phyloP scores from a whole-genome alignment of 2,113 vertebrate genomes.

The Petrocephalus zakoni region DNA sequence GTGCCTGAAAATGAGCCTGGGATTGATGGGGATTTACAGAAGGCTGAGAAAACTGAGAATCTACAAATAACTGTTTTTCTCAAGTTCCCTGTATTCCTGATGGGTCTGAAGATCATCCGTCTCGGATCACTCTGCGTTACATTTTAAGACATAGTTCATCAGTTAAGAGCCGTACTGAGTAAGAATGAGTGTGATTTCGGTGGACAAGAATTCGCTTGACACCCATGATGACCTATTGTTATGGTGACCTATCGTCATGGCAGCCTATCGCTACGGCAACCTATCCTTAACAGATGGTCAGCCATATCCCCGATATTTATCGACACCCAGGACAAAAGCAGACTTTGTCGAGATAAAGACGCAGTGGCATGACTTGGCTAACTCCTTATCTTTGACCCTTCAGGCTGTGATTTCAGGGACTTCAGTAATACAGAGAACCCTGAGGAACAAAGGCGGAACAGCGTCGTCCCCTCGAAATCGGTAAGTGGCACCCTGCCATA shows the following conservation, averaged over 20 bases:
- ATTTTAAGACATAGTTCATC: background rate
- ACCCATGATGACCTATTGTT: background rate
- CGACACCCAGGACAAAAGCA: background rate
- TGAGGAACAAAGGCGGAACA: slow-evolving; percentile 64
- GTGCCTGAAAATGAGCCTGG: background rate
- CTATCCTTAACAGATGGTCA: background rate
- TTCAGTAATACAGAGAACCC: slow-evolving; percentile 80
- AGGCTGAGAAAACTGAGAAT: background rate
- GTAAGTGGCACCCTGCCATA: slow-evolving; percentile 42
- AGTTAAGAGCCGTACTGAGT: background rate
- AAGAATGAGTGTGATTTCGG: background rate
- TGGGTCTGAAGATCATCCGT: background rate
- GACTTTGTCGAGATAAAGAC: background rate
- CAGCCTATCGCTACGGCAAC: background rate
- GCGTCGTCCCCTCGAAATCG: slow-evolving; percentile 51
- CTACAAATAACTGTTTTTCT: background rate
- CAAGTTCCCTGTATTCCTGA: background rate
- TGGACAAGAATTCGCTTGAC: background rate
- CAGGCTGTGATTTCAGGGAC: slow-evolving; percentile 85
- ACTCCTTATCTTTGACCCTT: background rate
- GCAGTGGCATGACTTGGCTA: background rate
- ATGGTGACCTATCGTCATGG: background rate
- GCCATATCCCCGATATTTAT: background rate
- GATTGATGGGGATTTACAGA: background rate
- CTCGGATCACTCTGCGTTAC: background rate